phyloP scores from a whole-genome alignment of 2,797 vertebrate genomes.

The Xenops minutus region DNA sequence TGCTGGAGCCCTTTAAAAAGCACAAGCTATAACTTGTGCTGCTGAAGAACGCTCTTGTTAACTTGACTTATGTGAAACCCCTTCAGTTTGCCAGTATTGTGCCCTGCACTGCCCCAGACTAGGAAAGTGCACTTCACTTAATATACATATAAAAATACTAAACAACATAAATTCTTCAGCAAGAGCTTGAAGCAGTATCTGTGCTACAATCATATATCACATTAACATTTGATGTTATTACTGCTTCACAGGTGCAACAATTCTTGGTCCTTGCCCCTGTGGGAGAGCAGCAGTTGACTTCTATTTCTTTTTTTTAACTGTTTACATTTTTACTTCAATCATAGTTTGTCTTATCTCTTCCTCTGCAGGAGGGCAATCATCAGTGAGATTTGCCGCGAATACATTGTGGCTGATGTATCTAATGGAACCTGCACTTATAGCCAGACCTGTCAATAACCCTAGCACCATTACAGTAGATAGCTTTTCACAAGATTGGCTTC shows the following conservation, averaged over 20 bases:
- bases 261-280: slow-evolving; percentile 65
- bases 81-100: slow-evolving; percentile 54
- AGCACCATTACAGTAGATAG: slow-evolving; percentile 74
- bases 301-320: slow-evolving; percentile 73
- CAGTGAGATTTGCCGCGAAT: slow-evolving; percentile 71
- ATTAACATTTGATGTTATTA: slow-evolving; percentile 70
- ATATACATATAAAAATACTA: slow-evolving; percentile 68
- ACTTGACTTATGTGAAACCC: slow-evolving; percentile 19
- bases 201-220: slow-evolving; percentile 45
- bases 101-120: slow-evolving; percentile 53
- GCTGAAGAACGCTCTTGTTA: background rate
- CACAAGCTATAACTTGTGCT: background rate
- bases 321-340: slow-evolving; percentile 77
- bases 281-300: slow-evolving; percentile 65
- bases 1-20: slow-evolving; percentile 1
- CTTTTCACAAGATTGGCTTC: slow-evolving; percentile 74
- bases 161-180: slow-evolving; percentile 65
- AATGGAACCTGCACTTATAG: slow-evolving; percentile 76
- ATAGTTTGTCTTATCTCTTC: slow-evolving; percentile 76
- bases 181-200: slow-evolving; percentile 44
- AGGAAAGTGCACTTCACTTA: slow-evolving; percentile 64
- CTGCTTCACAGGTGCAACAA: slow-evolving; percentile 60
- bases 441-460: slow-evolving; percentile 75
- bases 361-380: slow-evolving; percentile 76
- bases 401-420: slow-evolving; percentile 73